Base-by-base conservation (phyloP, 2,888 invertebrate species). In the Microplitis manilae region DNA sequence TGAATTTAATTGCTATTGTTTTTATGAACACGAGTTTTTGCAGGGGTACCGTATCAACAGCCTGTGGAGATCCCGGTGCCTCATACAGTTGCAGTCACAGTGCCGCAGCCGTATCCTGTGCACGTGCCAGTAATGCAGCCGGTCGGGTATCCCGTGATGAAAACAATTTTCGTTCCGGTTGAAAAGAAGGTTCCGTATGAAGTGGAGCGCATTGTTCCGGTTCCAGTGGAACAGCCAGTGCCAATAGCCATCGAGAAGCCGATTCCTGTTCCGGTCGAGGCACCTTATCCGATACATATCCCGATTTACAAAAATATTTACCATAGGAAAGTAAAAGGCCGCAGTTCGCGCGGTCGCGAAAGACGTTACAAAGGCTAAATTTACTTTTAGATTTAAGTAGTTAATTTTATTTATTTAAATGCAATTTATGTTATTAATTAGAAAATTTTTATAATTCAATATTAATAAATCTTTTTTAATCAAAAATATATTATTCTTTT, bases 301-400 rank as follows among this genome's bases (percentile, higher is more conserved):
- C 94, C 94, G 0, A 93, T 94, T 2, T 93, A 94, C 86, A 94
- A 94, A 89, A 93, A 94, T 64, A 92, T 94, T 77, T 94, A 94
- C 83, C 94, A 94, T 94, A 0, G 38, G 7, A 17, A 30, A 13
- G n/a, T 20, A 7, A 20, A 17, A 30, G 65, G 65, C 6, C 65
- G 6, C 13, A 5, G 30, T 65, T 9, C 84, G 78, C 80, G 85
- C 61, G 83, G 83, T 39, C 77, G 79, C 39, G 76, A 76, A 77
- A 77, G 70, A 20, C 77, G 75, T 17, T 71, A 72, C 76, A 68
- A 13, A 2, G 41, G 30, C 15, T 50, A 50, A 50, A 50, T 13
- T 50, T 41, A 9, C 2, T 41, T 9, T 50, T 50, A 50, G 2
- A 30, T 0, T 30, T 30, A 30, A 30, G 30, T 30, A 30, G 30